These are phyloP conservation scores for Apodemia zela DNA, from an alignment of 2,888 invertebrate genomes.

Conservation along the genomic window DNA sequence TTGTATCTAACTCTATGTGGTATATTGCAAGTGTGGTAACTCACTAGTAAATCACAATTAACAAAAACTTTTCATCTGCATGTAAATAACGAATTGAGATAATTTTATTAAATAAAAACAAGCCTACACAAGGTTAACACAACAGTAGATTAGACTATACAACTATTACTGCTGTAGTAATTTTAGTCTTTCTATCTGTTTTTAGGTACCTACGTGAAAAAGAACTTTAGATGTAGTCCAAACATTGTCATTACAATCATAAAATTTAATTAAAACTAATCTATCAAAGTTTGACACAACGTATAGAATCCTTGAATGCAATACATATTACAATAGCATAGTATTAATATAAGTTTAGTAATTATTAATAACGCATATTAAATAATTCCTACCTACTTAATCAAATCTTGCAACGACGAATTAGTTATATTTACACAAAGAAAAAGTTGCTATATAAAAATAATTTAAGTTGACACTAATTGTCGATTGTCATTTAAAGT, in stretches of 20 bases:
- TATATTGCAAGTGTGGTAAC: constrained; percentile 7
- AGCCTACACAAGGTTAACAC: background rate
- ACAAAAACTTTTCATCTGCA: constrained; percentile 16
- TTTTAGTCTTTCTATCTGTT: background rate
- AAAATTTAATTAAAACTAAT: background rate
- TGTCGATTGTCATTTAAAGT: background rate
- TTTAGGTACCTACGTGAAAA: too few species aligned
- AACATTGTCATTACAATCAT: background rate
- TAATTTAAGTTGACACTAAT: background rate
- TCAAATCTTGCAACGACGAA: too few species aligned
- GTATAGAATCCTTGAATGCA: too few species aligned
- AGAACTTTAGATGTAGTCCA: too few species aligned
- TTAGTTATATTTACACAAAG: background rate
- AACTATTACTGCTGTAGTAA: background rate
- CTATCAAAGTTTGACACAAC: background rate
- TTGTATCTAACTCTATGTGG: constrained; percentile 33
- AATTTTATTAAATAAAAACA: background rate
- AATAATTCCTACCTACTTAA: too few species aligned
- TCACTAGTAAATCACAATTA: background rate
- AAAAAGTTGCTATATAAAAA: background rate
- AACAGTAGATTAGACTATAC: background rate
- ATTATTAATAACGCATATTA: too few species aligned
- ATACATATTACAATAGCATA: too few species aligned
- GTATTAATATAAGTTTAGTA: too few species aligned
- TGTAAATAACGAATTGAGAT: background rate